Conservation (phyloP, 2,888 invertebrate species). For the Ochropleura plecta region DNA sequence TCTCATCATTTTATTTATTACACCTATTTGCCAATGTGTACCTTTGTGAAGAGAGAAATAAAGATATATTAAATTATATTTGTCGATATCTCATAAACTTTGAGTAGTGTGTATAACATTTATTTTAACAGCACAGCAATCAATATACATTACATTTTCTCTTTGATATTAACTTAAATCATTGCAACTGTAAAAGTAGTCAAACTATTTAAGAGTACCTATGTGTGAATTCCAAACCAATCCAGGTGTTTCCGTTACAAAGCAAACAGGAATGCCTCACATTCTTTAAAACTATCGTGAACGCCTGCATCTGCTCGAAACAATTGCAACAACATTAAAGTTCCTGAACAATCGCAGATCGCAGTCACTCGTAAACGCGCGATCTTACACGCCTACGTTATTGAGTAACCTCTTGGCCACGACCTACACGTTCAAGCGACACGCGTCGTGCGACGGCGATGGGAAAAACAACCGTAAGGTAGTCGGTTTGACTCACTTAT, state of each 20-base stretch:
- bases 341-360: constrained; percentile 31
- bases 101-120: too few relatives aligned
- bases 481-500: too few relatives aligned
- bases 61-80: too few relatives aligned
- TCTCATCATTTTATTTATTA: too few relatives aligned
- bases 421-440: background rate
- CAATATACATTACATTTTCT: background rate
- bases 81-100: too few relatives aligned
- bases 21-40: too few relatives aligned
- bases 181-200: background rate
- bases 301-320: constrained; percentile 4
- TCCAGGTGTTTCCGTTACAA: background rate
- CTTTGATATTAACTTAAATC: background rate
- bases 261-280: constrained; percentile 20
- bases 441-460: background rate
- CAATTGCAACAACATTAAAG: constrained; percentile 40
- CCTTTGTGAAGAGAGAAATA: too few relatives aligned
- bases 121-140: too few relatives aligned
- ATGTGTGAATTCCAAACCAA: constrained; percentile 11
- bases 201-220: background rate
- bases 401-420: constrained; percentile 17
- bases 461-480: too few relatives aligned
- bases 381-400: constrained; percentile 5
- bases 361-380: constrained; percentile 12
- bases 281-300: constrained; percentile 14